Evolutionary conservation across 2,113 vertebrate genomes (phyloP), one percentile per base, ranked within the genome.

Genomic region (Sturnira hondurensis): DNA sequence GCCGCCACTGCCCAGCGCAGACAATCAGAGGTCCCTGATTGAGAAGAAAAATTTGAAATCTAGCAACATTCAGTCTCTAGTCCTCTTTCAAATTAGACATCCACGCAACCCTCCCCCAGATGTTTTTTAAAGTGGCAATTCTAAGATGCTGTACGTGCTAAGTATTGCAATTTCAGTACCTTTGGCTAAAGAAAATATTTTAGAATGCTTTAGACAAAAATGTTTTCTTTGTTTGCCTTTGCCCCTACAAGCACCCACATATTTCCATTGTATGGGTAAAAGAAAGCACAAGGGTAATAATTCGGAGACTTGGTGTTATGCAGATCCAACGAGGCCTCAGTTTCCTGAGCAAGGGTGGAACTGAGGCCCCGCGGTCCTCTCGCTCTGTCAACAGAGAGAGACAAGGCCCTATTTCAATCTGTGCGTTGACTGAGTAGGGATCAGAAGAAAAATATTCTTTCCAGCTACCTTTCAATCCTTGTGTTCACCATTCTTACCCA

Each of bases 11-110:
- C 6, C 33, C 50, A 47, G 15, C 45, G 22, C 50, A 33, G 54
- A 43, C 38, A 63, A 47, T 41, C 36, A n/a, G 33, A 50, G 28
- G 12, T 56, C 47, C 52, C 71, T 81, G 77, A 63, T 15, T 78
- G 52, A 36, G 71, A 95, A 90, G 50, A 26, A 68, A 84, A 80
- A 36, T 16, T 63, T 68, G 63, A 95, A 86, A 84, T 71, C 10
- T 52, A 90, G 10, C n/a, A 16, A 24, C n/a, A 28, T n/a, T 13
- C 43, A 5, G 1, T 47, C 10, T 58, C 33, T 22, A 74, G 24
- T 15, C 7, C 3, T 10, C 4, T 45, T 89, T 77, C 87, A 91
- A 43, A 94, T 56, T 31, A 81, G 16, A n/a, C 20, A 77, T 17
- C 20, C 11, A 13, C 3, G 19, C 20, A 84, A 9, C 6, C 33